Evolutionary conservation across 2,797 vertebrate species (phyloP), one percentile per base, ranked within the genome.

Genomic region (Lepus oiostolus): DNA sequence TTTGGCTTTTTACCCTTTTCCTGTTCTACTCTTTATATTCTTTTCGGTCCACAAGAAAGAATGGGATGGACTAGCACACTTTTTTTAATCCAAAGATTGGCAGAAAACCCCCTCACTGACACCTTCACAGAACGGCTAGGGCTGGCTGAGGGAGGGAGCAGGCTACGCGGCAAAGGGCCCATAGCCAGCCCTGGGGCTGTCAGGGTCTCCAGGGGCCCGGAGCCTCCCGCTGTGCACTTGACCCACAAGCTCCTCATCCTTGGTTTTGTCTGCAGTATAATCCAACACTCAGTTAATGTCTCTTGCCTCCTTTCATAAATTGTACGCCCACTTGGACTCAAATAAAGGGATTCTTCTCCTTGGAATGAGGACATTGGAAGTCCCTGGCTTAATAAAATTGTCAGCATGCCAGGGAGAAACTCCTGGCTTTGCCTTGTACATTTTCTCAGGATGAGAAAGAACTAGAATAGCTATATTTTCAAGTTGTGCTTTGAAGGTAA

Each of bases 401-500:
- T 92, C 94, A 93, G 67, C 5, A 1, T 30, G 58, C 71, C 62
- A 71, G 28, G 76, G 92, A 90, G 52, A 63, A 93, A 68, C 19
- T 1, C 1, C 58, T 90, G 82, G 74, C 75, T 95, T 92, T 68
- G 50, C 68, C 85, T 38, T 58, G 74, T 72, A 75, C 62, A 19
- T 80, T 93, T 92, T 72, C 80, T 70, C 67, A 81, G 84, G 74
- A 65, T 70, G 50, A 35, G 54, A 90, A 91, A 87, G 92, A 95
- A 92, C 92, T 88, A 92, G 96, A 82, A 79, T 79, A 88, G 80
- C 68, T 74, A 26, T 75, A 93, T 94, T 95, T 92, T 35, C 65
- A 92, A 93, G 76, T 85, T 85, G 38, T 93, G 79, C 83, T 96
- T 95, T 95, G 82, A 90, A 92, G 86, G 88, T 92, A 90, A 92